Conservation (phyloP, 2,888 invertebrate genomes). For the Neocrepidodera transversa region DNA sequence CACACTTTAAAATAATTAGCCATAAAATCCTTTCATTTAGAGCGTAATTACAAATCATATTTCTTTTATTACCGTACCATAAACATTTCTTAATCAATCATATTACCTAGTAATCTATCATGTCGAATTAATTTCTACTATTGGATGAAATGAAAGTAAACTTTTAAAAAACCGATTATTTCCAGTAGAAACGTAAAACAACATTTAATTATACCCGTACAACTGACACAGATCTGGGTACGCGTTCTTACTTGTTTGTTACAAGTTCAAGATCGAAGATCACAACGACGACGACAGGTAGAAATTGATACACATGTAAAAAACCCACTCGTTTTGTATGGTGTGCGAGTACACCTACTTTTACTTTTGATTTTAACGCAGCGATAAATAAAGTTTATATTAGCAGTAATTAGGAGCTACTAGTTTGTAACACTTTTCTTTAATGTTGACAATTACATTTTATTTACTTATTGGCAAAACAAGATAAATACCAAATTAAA, state of each 20-base stretch:
- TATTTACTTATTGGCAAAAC: too few relatives aligned
- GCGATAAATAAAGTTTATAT: not conserved
- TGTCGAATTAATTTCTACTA: slow-evolving; percentile 2
- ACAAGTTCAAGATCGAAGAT: slow-evolving; percentile 13
- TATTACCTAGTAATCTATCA: not conserved
- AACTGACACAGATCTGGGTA: slow-evolving; percentile 10
- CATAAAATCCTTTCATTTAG: too few relatives aligned
- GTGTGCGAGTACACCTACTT: slow-evolving; percentile 2
- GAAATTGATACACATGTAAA: slow-evolving; percentile 10
- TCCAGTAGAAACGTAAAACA: slow-evolving; percentile 6
- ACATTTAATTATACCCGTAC: slow-evolving; percentile 6
- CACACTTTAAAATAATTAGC: too few relatives aligned
- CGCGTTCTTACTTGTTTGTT: slow-evolving; percentile 5
- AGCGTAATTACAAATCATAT: too few relatives aligned
- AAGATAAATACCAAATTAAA: too few relatives aligned
- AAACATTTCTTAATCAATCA: not conserved
- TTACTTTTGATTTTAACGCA: not conserved
- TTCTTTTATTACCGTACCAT: too few relatives aligned
- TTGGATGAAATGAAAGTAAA: slow-evolving; percentile 8
- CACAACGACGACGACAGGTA: not conserved
- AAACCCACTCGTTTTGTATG: not conserved
- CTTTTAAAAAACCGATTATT: slow-evolving; percentile 3
- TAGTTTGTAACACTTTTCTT: too few relatives aligned
- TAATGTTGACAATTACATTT: too few relatives aligned
- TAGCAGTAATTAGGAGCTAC: too few relatives aligned